Evolutionary conservation across 2,113 vertebrate species (phyloP).

Genomic region (Burhinus oedicnemus): DNA sequence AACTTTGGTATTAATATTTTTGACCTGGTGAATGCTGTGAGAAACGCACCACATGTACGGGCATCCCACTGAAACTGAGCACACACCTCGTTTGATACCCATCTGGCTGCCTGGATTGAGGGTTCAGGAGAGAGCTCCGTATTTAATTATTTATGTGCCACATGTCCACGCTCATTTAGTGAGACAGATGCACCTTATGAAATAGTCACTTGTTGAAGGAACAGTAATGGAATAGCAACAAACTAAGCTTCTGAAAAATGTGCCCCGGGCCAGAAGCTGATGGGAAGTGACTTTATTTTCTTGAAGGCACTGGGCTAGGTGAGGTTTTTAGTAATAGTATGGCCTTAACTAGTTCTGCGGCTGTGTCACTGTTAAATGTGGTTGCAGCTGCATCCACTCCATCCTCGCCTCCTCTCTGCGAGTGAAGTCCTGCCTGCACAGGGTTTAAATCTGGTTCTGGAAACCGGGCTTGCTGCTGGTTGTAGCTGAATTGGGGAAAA

Average conservation of each 20-base stretch:
- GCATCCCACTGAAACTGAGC: neutral
- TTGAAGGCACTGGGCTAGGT: neutral
- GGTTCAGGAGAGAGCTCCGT: rapidly evolving
- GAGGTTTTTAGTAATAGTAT: neutral
- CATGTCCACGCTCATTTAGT: neutral
- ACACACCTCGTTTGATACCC: neutral
- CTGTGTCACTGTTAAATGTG: neutral
- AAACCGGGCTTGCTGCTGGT: neutral
- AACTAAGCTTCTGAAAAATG: neutral
- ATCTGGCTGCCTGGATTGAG: neutral
- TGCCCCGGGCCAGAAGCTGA: neutral
- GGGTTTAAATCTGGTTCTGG: neutral
- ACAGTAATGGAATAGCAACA: neutral
- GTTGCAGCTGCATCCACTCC: neutral
- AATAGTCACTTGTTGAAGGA: neutral
- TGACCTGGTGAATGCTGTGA: neutral
- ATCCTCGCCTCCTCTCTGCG: neutral
- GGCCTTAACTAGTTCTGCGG: neutral
- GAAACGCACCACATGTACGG: rapidly evolving
- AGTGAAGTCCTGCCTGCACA: too few species aligned
- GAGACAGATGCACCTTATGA: neutral
- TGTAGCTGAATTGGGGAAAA: neutral
- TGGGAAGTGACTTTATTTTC: neutral
- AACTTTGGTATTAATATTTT: neutral
- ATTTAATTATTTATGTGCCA: neutral